A percentile compares a stretch with the other conserved stretches of the same genome.
Evolutionary conservation across 1,140 invertebrate species (phyloP).

Genomic region (Lepidurus apus): DNA sequence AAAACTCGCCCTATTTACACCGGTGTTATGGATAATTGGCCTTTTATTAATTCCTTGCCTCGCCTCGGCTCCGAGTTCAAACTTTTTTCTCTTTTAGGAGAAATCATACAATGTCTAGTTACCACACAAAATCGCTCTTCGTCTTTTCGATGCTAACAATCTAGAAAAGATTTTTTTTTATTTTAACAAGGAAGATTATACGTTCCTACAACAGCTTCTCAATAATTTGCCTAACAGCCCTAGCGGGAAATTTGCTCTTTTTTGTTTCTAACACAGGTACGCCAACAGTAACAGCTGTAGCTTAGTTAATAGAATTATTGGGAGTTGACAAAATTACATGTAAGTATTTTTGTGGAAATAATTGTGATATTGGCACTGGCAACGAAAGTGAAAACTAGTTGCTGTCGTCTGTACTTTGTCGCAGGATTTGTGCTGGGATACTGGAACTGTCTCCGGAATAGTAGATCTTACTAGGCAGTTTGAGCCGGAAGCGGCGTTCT

Average conservation of each 20-base stretch:
- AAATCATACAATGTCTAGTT: slow-evolving; percentile 12
- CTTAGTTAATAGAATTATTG: neutral
- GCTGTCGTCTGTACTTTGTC: neutral
- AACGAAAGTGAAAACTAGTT: neutral
- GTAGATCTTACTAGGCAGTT: neutral
- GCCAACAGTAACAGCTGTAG: slow-evolving; percentile 14
- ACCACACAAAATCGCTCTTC: neutral
- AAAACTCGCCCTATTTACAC: slow-evolving; percentile 15
- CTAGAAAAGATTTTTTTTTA: neutral
- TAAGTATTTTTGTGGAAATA: neutral
- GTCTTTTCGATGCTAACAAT: neutral
- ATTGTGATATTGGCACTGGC: neutral
- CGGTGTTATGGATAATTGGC: slow-evolving; percentile 12
- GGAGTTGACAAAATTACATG: neutral
- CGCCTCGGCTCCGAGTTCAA: neutral
- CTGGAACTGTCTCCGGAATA: neutral
- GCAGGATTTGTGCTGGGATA: neutral
- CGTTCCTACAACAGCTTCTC: neutral
- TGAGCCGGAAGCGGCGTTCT: neutral
- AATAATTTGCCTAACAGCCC: neutral
- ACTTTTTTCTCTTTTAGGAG: neutral
- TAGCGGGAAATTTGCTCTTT: neutral
- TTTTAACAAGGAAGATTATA: slow-evolving; percentile 15
- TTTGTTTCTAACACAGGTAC: neutral
- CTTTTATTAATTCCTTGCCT: slow-evolving; percentile 12